phyloP scores from a whole-genome alignment of 2,113 vertebrate genomes.

The Clarias macrocephalus region DNA sequence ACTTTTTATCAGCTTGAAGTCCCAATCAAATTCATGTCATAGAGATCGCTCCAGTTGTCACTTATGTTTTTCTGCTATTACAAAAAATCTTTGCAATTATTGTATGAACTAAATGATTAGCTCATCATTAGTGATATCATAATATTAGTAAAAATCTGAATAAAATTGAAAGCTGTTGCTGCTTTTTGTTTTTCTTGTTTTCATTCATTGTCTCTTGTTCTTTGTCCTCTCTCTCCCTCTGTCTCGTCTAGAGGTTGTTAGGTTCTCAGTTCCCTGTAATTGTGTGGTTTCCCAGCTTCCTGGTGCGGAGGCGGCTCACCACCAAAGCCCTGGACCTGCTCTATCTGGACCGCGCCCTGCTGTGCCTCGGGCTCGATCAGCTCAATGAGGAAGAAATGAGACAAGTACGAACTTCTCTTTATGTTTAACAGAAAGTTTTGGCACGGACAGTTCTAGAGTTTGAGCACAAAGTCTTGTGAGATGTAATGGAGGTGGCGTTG shows the following conservation, averaged over 20 bases:
- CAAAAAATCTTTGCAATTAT: too few species aligned
- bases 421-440: neutral
- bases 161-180: neutral
- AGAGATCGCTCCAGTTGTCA: neutral
- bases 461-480: neutral
- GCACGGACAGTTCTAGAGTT: neutral
- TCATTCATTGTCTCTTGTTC: neutral
- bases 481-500: neutral
- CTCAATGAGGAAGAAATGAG: slow-evolving; percentile 72
- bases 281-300: slow-evolving; percentile 64
- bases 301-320: slow-evolving; percentile 70
- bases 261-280: slow-evolving; percentile 76
- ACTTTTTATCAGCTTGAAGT: neutral
- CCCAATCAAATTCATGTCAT: neutral
- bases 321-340: slow-evolving; percentile 70
- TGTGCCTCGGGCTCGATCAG: slow-evolving; percentile 65
- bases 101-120: neutral
- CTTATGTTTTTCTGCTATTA: neutral
- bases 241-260: slow-evolving; percentile 67
- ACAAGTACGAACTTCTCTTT: slow-evolving; percentile 64
- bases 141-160: neutral
- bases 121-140: neutral
- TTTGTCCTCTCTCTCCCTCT: neutral
- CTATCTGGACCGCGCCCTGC: slow-evolving; percentile 75
- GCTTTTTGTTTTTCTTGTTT: too few species aligned